Evolutionary conservation across 2,888 invertebrate genomes (phyloP).

Genomic region (Temnothorax ravouxi): DNA sequence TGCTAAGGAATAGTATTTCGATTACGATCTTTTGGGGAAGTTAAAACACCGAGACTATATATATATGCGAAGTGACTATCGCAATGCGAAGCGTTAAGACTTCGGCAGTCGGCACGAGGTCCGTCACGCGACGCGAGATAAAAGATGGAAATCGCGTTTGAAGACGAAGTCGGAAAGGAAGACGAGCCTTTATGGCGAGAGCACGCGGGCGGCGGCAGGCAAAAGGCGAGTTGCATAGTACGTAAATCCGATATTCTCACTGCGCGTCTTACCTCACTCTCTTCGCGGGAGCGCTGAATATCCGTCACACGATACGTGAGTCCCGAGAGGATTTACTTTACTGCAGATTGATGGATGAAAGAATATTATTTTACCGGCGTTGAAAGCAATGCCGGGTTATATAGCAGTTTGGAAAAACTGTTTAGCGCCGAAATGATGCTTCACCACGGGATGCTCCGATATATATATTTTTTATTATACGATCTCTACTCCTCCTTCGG

Average conservation of each 20-base stretch:
- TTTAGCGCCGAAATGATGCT: slow-evolving; percentile 28
- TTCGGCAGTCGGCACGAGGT: not conserved
- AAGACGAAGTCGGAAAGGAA: slow-evolving; percentile 66
- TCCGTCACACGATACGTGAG: slow-evolving; percentile 74
- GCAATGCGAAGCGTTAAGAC: slow-evolving; percentile 1
- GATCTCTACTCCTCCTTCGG: not conserved
- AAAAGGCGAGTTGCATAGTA: slow-evolving; percentile 66
- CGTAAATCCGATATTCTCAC: slow-evolving; percentile 81
- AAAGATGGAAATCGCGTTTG: slow-evolving; percentile 72
- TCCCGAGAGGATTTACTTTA: slow-evolving; percentile 75
- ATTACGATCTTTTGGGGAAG: slow-evolving; percentile 5
- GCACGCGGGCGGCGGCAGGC: slow-evolving; percentile 54
- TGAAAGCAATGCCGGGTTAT: slow-evolving; percentile 42
- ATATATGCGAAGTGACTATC: not conserved
- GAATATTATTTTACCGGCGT: slow-evolving; percentile 67
- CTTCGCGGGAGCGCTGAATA: slow-evolving; percentile 66
- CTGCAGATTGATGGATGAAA: slow-evolving; percentile 69
- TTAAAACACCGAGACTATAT: not conserved
- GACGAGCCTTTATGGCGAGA: slow-evolving; percentile 60
- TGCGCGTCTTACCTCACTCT: slow-evolving; percentile 71
- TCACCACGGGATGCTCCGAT: not conserved
- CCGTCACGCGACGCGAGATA: slow-evolving; percentile 49
- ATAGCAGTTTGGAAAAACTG: slow-evolving; percentile 37
- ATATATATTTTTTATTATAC: not conserved
- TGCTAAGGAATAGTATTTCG: not conserved